Conservation (phyloP, 2,888 invertebrate genomes). For the Yponomeuta sedellus region DNA sequence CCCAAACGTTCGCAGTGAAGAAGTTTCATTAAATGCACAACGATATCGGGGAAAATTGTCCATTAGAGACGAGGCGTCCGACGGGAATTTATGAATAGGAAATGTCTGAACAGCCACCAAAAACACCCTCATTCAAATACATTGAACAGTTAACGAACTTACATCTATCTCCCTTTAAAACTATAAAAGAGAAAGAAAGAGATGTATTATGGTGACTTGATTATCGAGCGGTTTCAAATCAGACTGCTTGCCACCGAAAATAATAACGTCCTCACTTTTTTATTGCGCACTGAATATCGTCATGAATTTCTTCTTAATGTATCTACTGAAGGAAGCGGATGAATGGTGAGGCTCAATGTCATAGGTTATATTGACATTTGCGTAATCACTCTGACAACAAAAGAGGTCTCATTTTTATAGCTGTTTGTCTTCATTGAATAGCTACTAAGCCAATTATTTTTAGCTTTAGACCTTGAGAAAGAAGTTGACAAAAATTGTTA, state of each 20-base stretch:
- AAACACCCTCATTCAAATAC: background rate
- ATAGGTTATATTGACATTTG: background rate
- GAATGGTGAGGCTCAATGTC: background rate
- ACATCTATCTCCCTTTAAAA: background rate
- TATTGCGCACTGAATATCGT: background rate
- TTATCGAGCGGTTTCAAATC: background rate
- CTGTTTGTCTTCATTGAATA: too few species aligned
- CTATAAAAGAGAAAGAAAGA: background rate
- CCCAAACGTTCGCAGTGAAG: background rate
- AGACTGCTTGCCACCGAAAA: background rate
- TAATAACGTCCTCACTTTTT: background rate
- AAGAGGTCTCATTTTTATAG: too few species aligned
- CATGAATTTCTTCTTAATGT: background rate
- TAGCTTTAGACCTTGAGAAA: too few species aligned
- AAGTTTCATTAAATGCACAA: background rate
- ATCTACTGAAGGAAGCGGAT: background rate
- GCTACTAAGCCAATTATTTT: too few species aligned
- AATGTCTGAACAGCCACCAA: constrained; percentile 29
- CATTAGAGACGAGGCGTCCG: constrained; percentile 20
- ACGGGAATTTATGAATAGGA: constrained; percentile 48
- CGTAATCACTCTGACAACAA: too few species aligned
- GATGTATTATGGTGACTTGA: background rate
- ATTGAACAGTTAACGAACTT: background rate
- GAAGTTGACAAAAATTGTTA: too few species aligned
- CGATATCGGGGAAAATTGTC: background rate